phyloP scores from a whole-genome alignment of 1,140 invertebrate species.

The Papilio dardanus region DNA sequence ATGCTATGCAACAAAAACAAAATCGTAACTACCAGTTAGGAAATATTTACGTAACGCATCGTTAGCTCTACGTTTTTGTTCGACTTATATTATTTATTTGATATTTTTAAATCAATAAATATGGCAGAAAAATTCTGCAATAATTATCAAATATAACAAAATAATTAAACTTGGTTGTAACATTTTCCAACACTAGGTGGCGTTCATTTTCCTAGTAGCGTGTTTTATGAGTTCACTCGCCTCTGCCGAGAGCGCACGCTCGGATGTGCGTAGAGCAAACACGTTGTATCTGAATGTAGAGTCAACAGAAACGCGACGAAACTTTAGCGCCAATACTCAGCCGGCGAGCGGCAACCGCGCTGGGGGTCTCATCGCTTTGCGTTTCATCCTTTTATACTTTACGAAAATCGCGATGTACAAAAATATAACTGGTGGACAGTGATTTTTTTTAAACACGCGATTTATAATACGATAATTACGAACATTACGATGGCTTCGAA shows the following conservation, averaged over 20 bases:
- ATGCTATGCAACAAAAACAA: not conserved
- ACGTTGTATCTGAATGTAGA: slow-evolving; percentile 58
- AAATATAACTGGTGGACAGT: slow-evolving; percentile 70
- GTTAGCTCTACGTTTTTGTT: too few species aligned
- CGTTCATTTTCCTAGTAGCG: slow-evolving; percentile 40
- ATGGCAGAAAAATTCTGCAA: not conserved
- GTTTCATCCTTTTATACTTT: slow-evolving; percentile 43
- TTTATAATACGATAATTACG: slow-evolving; percentile 58
- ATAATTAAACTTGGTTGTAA: not conserved
- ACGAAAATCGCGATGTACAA: slow-evolving; percentile 77
- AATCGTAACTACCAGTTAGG: not conserved
- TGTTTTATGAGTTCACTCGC: slow-evolving; percentile 77
- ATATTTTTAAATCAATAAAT: not conserved
- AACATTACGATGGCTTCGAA: slow-evolving; percentile 68
- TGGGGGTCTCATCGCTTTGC: slow-evolving; percentile 65
- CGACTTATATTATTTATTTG: not conserved
- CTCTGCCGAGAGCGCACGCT: slow-evolving; percentile 53
- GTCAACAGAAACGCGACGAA: slow-evolving; percentile 56
- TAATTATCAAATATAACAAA: not conserved
- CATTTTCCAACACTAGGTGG: slow-evolving; percentile 46
- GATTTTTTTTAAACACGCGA: slow-evolving; percentile 63
- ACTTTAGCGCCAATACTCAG: slow-evolving; percentile 71
- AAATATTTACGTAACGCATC: not conserved
- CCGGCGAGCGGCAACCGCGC: slow-evolving; percentile 71
- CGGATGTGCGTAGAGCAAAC: slow-evolving; percentile 46